Percentiles rank a stretch among this genome's conserved stretches.
These are phyloP conservation scores for Cheilosia impressa DNA, from an alignment of 2,888 invertebrate species.

Conservation along the genomic window DNA sequence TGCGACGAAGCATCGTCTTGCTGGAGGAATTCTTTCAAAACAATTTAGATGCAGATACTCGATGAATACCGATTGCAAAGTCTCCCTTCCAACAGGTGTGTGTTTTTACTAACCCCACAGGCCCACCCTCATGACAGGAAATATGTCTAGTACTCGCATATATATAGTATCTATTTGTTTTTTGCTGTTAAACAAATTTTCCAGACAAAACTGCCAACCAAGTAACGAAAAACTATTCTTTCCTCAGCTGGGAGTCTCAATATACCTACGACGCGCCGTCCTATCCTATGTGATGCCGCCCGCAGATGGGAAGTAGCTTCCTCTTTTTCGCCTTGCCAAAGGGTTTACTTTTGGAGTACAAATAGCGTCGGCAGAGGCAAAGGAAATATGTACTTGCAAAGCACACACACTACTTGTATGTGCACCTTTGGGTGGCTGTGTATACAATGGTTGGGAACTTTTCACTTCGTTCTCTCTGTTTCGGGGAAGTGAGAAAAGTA, in stretches of 20 bases:
- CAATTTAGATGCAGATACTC: constrained; percentile 21
- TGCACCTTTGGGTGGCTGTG: constrained; percentile 30
- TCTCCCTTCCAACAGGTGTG: constrained; percentile 5
- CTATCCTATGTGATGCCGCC: too few species aligned
- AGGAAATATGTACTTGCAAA: constrained; percentile 31
- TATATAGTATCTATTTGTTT: not conserved
- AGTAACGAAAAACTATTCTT: constrained; percentile 23
- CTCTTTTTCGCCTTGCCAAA: constrained; percentile 8
- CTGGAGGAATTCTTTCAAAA: constrained; percentile 2
- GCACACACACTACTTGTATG: constrained; percentile 33
- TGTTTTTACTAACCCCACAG: not conserved
- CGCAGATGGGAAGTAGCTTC: not conserved
- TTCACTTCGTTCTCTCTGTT: constrained; percentile 1
- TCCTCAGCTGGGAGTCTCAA: not conserved
- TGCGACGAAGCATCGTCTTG: not conserved
- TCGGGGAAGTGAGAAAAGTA: constrained; percentile 65
- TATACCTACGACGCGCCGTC: too few species aligned
- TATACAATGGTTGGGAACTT: constrained; percentile 33
- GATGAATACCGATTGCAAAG: not conserved
- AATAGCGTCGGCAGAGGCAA: not conserved
- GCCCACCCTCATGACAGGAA: too few species aligned
- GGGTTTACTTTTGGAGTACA: constrained; percentile 34
- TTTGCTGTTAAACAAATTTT: constrained; percentile 36
- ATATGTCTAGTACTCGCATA: too few species aligned
- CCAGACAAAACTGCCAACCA: constrained; percentile 29